Evolutionary conservation across 2,888 invertebrate genomes (phyloP).

Genomic region (Tryphoninae sp.): DNA sequence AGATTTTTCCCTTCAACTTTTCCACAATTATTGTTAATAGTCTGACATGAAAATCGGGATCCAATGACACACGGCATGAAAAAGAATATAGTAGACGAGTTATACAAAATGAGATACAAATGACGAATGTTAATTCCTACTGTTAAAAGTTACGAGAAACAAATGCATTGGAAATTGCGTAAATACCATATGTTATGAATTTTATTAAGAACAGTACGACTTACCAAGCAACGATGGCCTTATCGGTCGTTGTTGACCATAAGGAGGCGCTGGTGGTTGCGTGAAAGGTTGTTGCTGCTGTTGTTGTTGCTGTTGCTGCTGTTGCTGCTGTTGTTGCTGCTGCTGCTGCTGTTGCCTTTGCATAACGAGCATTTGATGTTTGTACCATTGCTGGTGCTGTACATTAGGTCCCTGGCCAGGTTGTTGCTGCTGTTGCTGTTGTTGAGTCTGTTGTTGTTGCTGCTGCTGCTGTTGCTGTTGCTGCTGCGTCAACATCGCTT

Average conservation of each 20-base stretch:
- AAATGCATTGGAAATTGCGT: too few species aligned
- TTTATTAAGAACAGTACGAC: constrained; percentile 26
- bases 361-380: constrained; percentile 75
- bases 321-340: constrained; percentile 80
- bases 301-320: constrained; percentile 79
- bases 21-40: too few species aligned
- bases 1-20: too few species aligned
- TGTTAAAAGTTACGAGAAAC: too few species aligned
- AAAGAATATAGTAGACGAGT: too few species aligned
- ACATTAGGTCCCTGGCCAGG: constrained; percentile 65
- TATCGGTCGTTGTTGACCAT: constrained; percentile 83
- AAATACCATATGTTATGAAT: background rate
- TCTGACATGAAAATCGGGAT: too few species aligned
- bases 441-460: constrained; percentile 77
- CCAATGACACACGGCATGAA: too few species aligned
- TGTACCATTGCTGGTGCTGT: constrained; percentile 70
- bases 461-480: constrained; percentile 82
- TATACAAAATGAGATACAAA: too few species aligned
- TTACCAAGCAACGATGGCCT: constrained; percentile 79
- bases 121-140: too few species aligned
- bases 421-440: constrained; percentile 81
- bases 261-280: constrained; percentile 84
- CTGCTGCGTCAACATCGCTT: constrained; percentile 81
- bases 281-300: constrained; percentile 83
- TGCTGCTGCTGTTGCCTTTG: constrained; percentile 75